phyloP scores from a whole-genome alignment of 2,113 vertebrate genomes.

The Numenius arquata region DNA sequence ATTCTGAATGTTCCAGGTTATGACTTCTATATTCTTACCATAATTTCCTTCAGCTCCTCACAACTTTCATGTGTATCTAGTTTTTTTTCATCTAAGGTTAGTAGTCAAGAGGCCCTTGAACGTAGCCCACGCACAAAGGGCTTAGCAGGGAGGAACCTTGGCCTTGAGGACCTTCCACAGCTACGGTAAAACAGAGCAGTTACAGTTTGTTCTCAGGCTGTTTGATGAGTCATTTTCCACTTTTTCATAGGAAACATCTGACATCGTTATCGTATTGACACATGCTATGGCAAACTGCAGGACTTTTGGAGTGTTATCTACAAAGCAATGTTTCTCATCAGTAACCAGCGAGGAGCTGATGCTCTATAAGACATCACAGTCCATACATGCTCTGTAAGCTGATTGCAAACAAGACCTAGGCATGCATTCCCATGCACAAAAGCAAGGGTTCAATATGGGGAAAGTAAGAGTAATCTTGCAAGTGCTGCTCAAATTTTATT shows the following conservation, averaged over 20 bases:
- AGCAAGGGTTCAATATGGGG: accelerated
- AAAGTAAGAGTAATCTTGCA: not conserved
- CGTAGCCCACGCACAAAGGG: not conserved
- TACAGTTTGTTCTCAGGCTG: accelerated
- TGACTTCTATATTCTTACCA: not conserved
- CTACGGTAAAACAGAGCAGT: not conserved
- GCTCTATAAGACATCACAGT: not conserved
- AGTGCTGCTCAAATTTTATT: not conserved
- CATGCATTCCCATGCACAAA: not conserved
- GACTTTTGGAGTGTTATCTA: not conserved
- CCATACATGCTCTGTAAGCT: not conserved
- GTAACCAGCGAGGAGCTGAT: not conserved
- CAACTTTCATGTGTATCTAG: not conserved
- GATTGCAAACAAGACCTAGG: not conserved
- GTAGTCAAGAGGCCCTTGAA: not conserved
- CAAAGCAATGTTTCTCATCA: not conserved
- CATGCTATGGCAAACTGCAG: not conserved
- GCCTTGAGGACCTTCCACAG: not conserved
- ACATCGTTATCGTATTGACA: not conserved
- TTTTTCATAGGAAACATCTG: not conserved
- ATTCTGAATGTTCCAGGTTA: not conserved
- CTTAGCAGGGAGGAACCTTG: not conserved
- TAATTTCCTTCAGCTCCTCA: not conserved
- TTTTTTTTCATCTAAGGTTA: not conserved
- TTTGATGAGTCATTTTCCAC: not conserved